Evolutionary conservation across 2,113 vertebrate species (phyloP).

Genomic region (Podocnemis expansa): DNA sequence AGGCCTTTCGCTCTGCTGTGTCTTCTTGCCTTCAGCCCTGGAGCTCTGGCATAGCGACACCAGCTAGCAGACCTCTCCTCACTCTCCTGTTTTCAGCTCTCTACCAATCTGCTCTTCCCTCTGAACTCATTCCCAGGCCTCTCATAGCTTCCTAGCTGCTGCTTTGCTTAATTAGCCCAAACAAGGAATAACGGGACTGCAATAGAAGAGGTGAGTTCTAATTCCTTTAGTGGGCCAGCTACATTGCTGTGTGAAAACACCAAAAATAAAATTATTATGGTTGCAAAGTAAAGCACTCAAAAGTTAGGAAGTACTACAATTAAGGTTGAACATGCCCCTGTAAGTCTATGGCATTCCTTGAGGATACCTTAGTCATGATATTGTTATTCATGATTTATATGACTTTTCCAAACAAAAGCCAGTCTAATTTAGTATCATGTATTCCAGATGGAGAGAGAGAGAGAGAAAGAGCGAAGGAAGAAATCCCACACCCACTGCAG

Average conservation of each 20-base stretch:
- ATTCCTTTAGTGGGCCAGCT: background rate
- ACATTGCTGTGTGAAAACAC: background rate
- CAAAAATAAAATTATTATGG: background rate
- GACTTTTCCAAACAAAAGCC: background rate
- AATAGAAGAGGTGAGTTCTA: background rate
- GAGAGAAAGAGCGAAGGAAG: background rate
- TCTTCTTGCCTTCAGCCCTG: too few species aligned
- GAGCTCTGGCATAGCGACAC: too few species aligned
- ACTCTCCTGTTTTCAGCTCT: too few species aligned
- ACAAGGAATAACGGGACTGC: background rate
- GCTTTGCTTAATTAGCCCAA: background rate
- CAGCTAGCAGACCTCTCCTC: too few species aligned
- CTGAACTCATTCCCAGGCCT: background rate
- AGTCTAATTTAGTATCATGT: background rate
- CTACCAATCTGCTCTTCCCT: background rate
- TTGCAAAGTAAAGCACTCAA: background rate
- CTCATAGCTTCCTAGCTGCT: background rate
- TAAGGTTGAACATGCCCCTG: background rate
- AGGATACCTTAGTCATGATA: background rate
- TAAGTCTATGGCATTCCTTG: background rate
- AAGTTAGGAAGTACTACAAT: background rate
- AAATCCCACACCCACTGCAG: background rate
- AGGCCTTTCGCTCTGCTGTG: too few species aligned
- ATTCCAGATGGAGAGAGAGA: background rate
- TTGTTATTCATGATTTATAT: background rate